Evolutionary conservation across 92 coral and sea anemone species (phyloP), one percentile per base, ranked within the genome.

Genomic region (Paragorgia papillata): DNA sequence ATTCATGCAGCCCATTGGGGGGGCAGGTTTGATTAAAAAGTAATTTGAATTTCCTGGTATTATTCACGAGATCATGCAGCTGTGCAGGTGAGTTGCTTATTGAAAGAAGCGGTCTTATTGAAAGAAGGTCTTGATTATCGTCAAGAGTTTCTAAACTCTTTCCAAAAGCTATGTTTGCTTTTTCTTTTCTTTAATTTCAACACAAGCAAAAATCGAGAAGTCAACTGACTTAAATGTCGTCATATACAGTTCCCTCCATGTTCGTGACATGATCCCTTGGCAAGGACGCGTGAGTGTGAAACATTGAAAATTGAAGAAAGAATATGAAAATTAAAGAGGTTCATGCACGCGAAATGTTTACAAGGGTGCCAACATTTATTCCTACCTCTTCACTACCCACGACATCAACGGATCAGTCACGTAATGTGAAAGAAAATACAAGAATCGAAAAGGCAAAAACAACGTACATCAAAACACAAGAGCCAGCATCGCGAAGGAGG

Each of bases 1-100:
- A 46, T 46, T 46, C n/a, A 46, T 46, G n/a, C 53, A 15, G 53
- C 12, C 2, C 2, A 46, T 46, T 2, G 53, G 43, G 43, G 53
- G 53, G 12, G n/a, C 15, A 17, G 50, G 41, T 53, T 71, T 71
- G 78, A 71, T 71, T 71, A 71, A 71, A 71, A 71, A 54, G 78
- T 71, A 46, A 71, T 71, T 71, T 71, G 64, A 71, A 71, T 53
- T 50, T 26, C 57, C 48, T 40, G 50, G 58, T 32, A 20, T 71
- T 40, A 54, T 53, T 54, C 63, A 71, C 63, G 53, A 1, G 21
- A 54, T 71, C 78, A n/a, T n/a, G n/a, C n/a, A 71, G 49, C 78
- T 71, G 78, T 21, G 50, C 78, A 71, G 78, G 64, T 71, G 78
- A 71, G 64, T 7, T 2, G 26, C 33, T 22, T 24, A 4, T 54